Conservation (phyloP, 1,140 invertebrate genomes). For the Antheraea pernyi region DNA sequence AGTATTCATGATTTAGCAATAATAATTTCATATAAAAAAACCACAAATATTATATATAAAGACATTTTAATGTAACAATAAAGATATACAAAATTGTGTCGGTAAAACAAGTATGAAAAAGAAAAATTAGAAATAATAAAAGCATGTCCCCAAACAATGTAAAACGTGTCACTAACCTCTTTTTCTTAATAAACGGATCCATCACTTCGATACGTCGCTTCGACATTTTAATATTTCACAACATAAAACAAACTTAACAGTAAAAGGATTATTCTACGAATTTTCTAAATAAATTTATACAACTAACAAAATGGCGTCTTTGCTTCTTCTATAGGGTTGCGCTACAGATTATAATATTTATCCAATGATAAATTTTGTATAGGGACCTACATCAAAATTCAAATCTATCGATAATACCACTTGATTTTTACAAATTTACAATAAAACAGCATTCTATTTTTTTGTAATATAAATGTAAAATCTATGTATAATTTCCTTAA, state of each 20-base stretch:
- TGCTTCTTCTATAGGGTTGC: background rate
- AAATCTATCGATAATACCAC: too few relatives aligned
- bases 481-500: too few relatives aligned
- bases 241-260: conserved; percentile 39
- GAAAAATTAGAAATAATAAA: conserved; percentile 1
- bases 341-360: background rate
- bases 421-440: too few relatives aligned
- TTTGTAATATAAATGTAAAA: too few relatives aligned
- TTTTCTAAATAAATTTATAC: conserved; percentile 39
- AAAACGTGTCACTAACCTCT: conserved; percentile 80
- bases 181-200: conserved; percentile 89
- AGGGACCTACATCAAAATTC: too few relatives aligned
- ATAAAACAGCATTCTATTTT: too few relatives aligned
- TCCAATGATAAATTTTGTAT: too few relatives aligned
- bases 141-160: conserved; percentile 35
- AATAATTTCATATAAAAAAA: background rate
- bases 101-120: background rate
- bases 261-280: conserved; percentile 38
- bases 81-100: background rate
- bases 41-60: background rate
- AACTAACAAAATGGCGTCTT: conserved; percentile 65
- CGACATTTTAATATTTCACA: conserved; percentile 81
- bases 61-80: background rate
- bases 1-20: background rate
- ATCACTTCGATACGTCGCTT: conserved; percentile 91